Conservation (phyloP, 2,888 invertebrate species). For the Leptopilina drosophilae region DNA sequence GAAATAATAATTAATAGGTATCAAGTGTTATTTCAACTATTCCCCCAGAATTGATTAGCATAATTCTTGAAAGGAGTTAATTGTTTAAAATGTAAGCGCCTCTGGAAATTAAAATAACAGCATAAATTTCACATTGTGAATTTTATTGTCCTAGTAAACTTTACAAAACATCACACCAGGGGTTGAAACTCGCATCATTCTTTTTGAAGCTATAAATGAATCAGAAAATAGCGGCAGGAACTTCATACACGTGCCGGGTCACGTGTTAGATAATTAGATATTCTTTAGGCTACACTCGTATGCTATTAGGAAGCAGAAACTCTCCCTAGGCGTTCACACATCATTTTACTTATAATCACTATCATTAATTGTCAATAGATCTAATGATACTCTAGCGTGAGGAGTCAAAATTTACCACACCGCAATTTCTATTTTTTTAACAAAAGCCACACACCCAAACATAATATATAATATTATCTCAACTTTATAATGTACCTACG, state of each 20-base stretch:
- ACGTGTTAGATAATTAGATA: constrained; percentile 77
- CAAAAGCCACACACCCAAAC: not conserved
- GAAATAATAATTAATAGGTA: too few relatives aligned
- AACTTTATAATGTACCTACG: too few relatives aligned
- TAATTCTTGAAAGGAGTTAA: too few relatives aligned
- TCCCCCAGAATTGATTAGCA: too few relatives aligned
- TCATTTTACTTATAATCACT: constrained; percentile 55
- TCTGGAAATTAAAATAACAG: constrained; percentile 65
- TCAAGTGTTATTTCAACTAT: too few relatives aligned
- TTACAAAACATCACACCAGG: constrained; percentile 75
- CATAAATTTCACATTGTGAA: constrained; percentile 73
- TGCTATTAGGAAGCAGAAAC: constrained; percentile 61
- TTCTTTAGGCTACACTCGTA: constrained; percentile 69
- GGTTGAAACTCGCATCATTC: constrained; percentile 64
- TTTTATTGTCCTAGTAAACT: constrained; percentile 68
- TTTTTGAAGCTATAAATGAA: constrained; percentile 68
- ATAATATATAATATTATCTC: too few relatives aligned
- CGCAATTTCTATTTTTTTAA: constrained; percentile 38
- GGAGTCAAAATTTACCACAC: constrained; percentile 48
- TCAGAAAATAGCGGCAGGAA: constrained; percentile 74
- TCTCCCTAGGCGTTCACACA: constrained; percentile 49
- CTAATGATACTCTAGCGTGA: constrained; percentile 71
- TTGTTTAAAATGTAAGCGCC: not conserved
- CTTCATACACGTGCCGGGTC: constrained; percentile 75
- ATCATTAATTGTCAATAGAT: constrained; percentile 68